Conservation (phyloP, 2,113 vertebrate species). For the Rhinogobius similis region DNA sequence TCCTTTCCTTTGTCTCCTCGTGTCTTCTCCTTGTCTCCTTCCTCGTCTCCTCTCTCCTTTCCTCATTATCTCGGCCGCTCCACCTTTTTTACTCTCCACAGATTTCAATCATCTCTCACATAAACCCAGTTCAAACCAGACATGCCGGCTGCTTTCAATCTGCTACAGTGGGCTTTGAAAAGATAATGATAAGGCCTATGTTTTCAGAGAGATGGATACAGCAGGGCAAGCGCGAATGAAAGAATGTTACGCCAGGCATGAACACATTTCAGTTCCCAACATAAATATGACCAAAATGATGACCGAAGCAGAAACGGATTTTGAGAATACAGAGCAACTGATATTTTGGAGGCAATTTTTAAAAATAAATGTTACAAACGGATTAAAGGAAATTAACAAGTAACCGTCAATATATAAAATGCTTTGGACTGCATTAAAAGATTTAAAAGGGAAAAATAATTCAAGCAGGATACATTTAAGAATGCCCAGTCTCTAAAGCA, state of each 20-base stretch:
- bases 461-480: too few species aligned
- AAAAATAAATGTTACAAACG: too few species aligned
- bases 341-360: too few species aligned
- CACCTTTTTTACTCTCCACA: slow-evolving; percentile 7
- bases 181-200: not conserved
- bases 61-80: slow-evolving; percentile 21
- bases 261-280: too few species aligned
- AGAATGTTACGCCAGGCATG: not conserved
- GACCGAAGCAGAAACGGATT: too few species aligned
- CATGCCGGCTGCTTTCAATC: not conserved
- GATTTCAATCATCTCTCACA: slow-evolving; percentile 11
- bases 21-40: slow-evolving; percentile 26
- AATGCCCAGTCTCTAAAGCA: too few species aligned
- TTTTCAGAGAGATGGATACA: not conserved
- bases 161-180: not conserved
- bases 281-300: too few species aligned
- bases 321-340: too few species aligned
- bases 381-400: too few species aligned
- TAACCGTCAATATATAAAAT: too few species aligned
- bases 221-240: not conserved
- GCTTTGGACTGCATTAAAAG: too few species aligned
- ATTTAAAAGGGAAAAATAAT: too few species aligned
- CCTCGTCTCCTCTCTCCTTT: slow-evolving; percentile 17
- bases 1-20: not conserved
- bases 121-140: not conserved